Percentiles rank a stretch among this genome's conserved stretches.
Evolutionary conservation across 2,113 vertebrate species (phyloP).

Genomic region (Dicaeum eximium): DNA sequence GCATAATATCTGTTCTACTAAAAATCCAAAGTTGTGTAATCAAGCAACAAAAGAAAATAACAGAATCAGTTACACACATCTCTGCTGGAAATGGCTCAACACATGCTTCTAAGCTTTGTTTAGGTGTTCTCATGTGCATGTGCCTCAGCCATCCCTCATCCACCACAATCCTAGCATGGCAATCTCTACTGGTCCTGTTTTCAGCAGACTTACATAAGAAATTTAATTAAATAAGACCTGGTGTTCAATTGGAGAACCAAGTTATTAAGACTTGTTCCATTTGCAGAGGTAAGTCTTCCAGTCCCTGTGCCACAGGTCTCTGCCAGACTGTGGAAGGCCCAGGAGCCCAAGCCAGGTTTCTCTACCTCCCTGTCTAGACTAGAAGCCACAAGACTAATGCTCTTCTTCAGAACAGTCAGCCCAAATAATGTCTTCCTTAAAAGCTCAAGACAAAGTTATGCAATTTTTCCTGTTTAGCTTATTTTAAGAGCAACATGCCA

Average conservation of each 20-base stretch:
- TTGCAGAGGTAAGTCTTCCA: background rate
- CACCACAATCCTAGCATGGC: background rate
- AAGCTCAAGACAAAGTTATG: slow-evolving; percentile 22
- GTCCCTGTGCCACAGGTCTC: background rate
- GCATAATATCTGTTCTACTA: background rate
- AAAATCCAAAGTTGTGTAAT: background rate
- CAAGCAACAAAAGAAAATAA: background rate
- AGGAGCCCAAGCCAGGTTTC: slow-evolving; percentile 1
- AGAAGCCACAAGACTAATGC: slow-evolving; percentile 9
- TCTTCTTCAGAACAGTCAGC: background rate
- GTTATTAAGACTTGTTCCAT: background rate
- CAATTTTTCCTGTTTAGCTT: slow-evolving; percentile 31
- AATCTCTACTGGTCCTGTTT: background rate
- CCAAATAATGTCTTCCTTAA: slow-evolving; percentile 8
- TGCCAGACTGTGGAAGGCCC: background rate
- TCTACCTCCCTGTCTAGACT: slow-evolving; percentile 33
- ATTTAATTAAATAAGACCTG: background rate
- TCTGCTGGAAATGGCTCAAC: background rate
- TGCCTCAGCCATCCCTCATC: background rate
- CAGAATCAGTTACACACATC: background rate
- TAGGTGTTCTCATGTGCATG: rapidly evolving
- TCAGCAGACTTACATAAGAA: background rate
- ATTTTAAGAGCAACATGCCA: background rate
- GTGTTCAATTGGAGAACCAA: background rate
- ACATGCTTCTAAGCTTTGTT: background rate